Conservation (phyloP, 1,140 invertebrate genomes). For the Charaxes varanes region DNA sequence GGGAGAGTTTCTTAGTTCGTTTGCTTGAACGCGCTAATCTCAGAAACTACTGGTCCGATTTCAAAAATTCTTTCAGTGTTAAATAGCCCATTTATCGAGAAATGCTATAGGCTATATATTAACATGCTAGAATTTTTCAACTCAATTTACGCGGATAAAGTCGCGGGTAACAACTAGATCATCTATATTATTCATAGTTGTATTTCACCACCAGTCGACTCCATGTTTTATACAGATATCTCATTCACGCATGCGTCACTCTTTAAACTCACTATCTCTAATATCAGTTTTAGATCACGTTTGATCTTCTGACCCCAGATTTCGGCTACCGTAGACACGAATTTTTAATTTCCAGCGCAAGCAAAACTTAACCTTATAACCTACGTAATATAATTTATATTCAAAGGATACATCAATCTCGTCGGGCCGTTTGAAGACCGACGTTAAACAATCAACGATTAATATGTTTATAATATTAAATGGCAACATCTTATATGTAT, state of each 20-base stretch:
- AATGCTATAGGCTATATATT: no score
- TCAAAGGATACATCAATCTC: not conserved
- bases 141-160: no score
- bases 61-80: no score
- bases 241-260: conserved; percentile 69
- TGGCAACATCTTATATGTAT: conserved; percentile 33
- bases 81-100: no score
- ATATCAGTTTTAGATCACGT: conserved; percentile 69
- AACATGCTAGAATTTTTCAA: no score
- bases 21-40: no score
- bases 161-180: no score
- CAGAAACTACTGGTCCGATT: no score
- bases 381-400: conserved; percentile 28
- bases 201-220: conserved; percentile 23
- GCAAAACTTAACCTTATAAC: conserved; percentile 19
- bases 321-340: conserved; percentile 68
- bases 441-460: conserved; percentile 61
- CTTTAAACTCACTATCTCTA: conserved; percentile 58
- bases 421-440: conserved; percentile 48
- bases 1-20: no score
- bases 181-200: conserved; percentile 17
- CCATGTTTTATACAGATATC: conserved; percentile 38
- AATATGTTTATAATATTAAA: conserved; percentile 46
- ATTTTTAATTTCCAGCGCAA: conserved; percentile 28
- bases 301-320: conserved; percentile 66